These are phyloP conservation scores for Philonicus albiceps DNA, from an alignment of 2,888 invertebrate genomes.

Conservation along the genomic window DNA sequence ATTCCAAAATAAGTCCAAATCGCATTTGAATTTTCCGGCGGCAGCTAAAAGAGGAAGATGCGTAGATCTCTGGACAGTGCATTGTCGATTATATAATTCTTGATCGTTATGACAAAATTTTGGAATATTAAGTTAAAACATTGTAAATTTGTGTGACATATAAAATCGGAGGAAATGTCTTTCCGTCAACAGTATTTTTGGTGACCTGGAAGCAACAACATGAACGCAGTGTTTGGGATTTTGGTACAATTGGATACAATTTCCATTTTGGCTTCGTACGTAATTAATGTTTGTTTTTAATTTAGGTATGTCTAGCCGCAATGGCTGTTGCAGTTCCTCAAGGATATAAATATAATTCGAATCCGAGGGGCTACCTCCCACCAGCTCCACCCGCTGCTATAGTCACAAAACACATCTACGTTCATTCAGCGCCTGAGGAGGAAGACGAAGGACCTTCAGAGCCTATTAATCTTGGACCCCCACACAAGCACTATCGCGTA, in stretches of 20 bases:
- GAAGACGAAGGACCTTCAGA: slow-evolving; percentile 42
- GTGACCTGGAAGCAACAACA: not conserved
- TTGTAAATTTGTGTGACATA: not conserved
- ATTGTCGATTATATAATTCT: slow-evolving; percentile 20
- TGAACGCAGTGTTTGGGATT: slow-evolving; percentile 1
- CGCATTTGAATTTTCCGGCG: slow-evolving; percentile 17
- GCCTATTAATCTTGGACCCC: slow-evolving; percentile 39
- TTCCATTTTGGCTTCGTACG: not conserved
- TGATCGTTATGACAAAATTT: slow-evolving; percentile 3
- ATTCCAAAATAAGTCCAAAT: not conserved
- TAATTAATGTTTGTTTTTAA: not conserved
- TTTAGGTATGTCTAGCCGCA: slow-evolving; percentile 55
- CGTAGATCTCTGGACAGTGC: not conserved
- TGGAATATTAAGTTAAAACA: slow-evolving; percentile 4
- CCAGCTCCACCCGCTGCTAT: slow-evolving; percentile 39
- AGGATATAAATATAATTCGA: slow-evolving; percentile 57
- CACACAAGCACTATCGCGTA: slow-evolving; percentile 41
- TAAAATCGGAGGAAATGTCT: not conserved
- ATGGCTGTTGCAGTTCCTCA: slow-evolving; percentile 56
- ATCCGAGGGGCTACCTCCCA: slow-evolving; percentile 1
- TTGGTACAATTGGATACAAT: slow-evolving; percentile 12
- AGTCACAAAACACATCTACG: slow-evolving; percentile 50
- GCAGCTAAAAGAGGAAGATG: not conserved
- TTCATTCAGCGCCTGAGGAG: slow-evolving; percentile 50
- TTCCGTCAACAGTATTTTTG: slow-evolving; percentile 23